Base-by-base conservation (phyloP, 1,140 invertebrate species). In the Drosophila bipectinata region DNA sequence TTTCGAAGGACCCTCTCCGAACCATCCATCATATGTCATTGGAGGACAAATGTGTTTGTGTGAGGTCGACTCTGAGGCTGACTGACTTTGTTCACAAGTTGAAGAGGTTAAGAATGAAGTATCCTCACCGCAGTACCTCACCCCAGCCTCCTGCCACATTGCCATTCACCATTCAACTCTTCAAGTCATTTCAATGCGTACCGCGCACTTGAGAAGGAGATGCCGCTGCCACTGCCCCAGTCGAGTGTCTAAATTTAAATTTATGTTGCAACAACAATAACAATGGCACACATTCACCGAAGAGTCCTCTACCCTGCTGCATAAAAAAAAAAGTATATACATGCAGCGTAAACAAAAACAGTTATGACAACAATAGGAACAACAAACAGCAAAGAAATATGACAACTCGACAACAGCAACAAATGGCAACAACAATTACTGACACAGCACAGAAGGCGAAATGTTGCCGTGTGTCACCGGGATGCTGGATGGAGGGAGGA, bases 281-380 rank as follows among this genome's bases (percentile, higher is more conserved):
- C 67, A 81, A 72, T 77, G 47, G 52, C 56, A 58, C 14, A 57
- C 52, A 57, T 15, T 32, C 64, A 41, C 32, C 28, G 32, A 59
- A 18, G 28, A 24, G 18, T 28, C 21, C 15, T 5, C 12, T 8
- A 10, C 24, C 1, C 12, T 8, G 12, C 24, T 32, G 14, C 39
- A 26, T 30, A 30, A 52, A 52, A 62, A 51, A 26, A 32, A 39
- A 34, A 26, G 32, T 51, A 64, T 39, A 57, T 59, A 79, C 61
- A 75, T 68, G 75, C 83, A 69, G 53, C 69, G 61, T 74, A 84
- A 79, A 88, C 66, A 79, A 66, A 79, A 88, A 79, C 75, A 85
- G 77, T 76, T 78, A 79, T 72, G 75, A 79, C 69, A 82, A 88
- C 82, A 88, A 87, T 72, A 78, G 78, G 64, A 77, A 76, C 77